phyloP scores from a whole-genome alignment of 2,888 invertebrate genomes.

The Sclerodermus sp. region DNA sequence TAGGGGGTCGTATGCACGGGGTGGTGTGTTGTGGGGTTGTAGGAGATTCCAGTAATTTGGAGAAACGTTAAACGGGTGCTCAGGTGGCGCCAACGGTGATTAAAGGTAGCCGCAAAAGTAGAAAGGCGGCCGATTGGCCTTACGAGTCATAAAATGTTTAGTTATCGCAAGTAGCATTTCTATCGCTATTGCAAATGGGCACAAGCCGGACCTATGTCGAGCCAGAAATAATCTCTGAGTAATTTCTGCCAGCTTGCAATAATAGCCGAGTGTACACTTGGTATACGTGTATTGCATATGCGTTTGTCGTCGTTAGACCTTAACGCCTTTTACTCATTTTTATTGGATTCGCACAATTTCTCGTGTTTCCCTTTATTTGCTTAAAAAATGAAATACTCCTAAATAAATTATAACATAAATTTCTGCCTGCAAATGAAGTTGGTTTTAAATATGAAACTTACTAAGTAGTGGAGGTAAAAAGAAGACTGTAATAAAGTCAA shows the following conservation, averaged over 20 bases:
- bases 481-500: too few species aligned
- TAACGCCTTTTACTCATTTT: too few species aligned
- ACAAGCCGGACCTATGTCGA: constrained; percentile 20
- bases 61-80: background rate
- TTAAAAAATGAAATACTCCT: too few species aligned
- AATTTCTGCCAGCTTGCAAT: constrained; percentile 39
- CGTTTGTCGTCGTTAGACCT: too few species aligned
- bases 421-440: too few species aligned
- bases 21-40: background rate
- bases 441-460: too few species aligned
- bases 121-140: constrained; percentile 10
- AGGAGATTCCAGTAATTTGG: background rate
- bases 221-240: constrained; percentile 45
- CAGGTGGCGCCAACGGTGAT: background rate
- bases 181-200: constrained; percentile 21
- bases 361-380: too few species aligned
- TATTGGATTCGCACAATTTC: too few species aligned
- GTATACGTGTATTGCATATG: too few species aligned
- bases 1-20: too few species aligned
- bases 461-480: background rate
- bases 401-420: too few species aligned
- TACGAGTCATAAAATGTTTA: constrained; percentile 38
- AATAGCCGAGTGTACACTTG: constrained; percentile 25
- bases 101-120: constrained; percentile 1
- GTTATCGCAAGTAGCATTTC: constrained; percentile 41